Percentiles rank a stretch among this genome's conserved stretches.
Evolutionary conservation across 23 tunicate species (phyloP).

Genomic region (Clavelina lepadiformis): DNA sequence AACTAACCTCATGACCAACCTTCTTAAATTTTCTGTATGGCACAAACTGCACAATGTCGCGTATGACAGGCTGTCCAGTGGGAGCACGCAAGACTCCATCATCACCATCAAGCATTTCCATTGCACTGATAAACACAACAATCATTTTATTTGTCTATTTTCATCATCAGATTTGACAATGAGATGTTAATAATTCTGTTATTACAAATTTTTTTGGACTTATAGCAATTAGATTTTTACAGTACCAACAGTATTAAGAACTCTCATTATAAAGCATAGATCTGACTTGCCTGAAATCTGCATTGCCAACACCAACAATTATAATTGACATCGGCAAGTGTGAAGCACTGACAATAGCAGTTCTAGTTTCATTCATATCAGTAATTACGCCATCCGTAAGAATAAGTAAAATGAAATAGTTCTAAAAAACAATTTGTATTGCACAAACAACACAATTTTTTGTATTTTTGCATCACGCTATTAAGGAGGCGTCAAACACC

Average conservation of each 20-base stretch:
- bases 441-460: no score
- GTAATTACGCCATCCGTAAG: conserved; percentile 96
- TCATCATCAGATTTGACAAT: no score
- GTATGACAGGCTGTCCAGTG: conserved; percentile 54
- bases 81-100: conserved; percentile 76
- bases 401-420: conserved; percentile 81
- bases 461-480: no score
- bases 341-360: conserved; percentile 87
- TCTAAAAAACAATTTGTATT: conserved; percentile 33
- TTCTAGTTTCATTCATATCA: conserved; percentile 80
- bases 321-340: conserved; percentile 97
- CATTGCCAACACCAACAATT: conserved; percentile 93
- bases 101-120: conserved; percentile 89
- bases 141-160: not conserved
- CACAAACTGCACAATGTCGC: conserved; percentile 93
- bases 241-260: not conserved
- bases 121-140: conserved; percentile 38
- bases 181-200: no score
- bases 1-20: conserved; percentile 11
- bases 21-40: conserved; percentile 44
- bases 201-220: no score
- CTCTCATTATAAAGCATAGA: not conserved
- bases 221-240: no score
- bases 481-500: no score
- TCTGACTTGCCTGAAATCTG: conserved; percentile 15